phyloP scores from a whole-genome alignment of 2,797 vertebrate genomes.

The Etheostoma perlongum region DNA sequence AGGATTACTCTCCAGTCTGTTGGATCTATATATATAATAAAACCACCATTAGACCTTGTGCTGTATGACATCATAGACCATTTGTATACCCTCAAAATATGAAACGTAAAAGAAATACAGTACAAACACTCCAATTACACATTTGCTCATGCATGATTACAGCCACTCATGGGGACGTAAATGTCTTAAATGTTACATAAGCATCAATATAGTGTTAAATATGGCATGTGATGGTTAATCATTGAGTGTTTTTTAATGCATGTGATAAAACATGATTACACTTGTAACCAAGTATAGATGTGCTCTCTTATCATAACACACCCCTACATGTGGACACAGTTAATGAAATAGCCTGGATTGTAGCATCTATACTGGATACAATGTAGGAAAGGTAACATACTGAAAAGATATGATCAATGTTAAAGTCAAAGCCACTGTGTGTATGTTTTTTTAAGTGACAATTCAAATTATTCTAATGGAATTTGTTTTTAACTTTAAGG shows the following conservation, averaged over 20 bases:
- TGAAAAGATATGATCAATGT: not conserved
- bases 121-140: slow-evolving; percentile 26
- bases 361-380: not conserved
- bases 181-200: slow-evolving; percentile 26
- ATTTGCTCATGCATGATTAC: slow-evolving; percentile 5
- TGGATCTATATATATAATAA: not conserved
- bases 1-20: not conserved
- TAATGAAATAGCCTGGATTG: not conserved
- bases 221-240: slow-evolving; percentile 21
- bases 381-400: not conserved
- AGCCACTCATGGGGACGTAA: not conserved
- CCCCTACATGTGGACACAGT: not conserved
- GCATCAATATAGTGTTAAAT: slow-evolving; percentile 12
- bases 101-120: slow-evolving; percentile 17
- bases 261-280: not conserved
- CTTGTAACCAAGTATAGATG: too few species aligned
- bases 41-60: not conserved
- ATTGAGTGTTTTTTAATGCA: slow-evolving; percentile 25
- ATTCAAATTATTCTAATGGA: too few species aligned
- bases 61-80: not conserved
- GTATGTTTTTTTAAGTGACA: too few species aligned
- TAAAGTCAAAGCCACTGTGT: not conserved
- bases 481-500: too few species aligned
- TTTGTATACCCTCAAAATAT: slow-evolving; percentile 2
- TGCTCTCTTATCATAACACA: not conserved